Conservation (phyloP, 2,113 vertebrate species). For the Notothenia rossii region DNA sequence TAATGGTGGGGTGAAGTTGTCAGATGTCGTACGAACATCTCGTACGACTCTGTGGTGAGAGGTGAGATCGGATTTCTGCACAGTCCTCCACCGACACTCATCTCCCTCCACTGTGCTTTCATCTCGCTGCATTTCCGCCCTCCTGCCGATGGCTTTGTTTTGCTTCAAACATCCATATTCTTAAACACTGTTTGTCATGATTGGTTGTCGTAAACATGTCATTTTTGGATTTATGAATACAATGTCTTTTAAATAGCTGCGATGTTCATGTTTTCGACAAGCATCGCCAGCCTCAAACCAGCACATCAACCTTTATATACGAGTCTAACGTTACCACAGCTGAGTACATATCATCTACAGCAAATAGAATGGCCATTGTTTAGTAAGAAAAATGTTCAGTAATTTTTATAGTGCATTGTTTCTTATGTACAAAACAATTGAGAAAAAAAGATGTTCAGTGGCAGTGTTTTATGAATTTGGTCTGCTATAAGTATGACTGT, state of each 20-base stretch:
- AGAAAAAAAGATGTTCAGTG: slow-evolving; percentile 74
- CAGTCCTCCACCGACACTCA: slow-evolving; percentile 49
- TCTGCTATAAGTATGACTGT: slow-evolving; percentile 85
- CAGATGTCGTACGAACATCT: slow-evolving; percentile 7
- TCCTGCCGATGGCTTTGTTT: slow-evolving; percentile 67
- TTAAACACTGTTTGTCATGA: slow-evolving; percentile 63
- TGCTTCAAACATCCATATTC: slow-evolving; percentile 63
- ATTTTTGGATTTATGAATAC: slow-evolving; percentile 28
- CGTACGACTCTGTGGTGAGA: slow-evolving; percentile 12
- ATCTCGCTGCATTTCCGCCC: slow-evolving; percentile 46
- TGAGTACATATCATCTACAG: slow-evolving; percentile 70
- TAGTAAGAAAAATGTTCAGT: slow-evolving; percentile 63
- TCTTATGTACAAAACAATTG: slow-evolving; percentile 76
- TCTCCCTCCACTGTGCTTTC: slow-evolving; percentile 25
- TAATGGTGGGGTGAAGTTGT: slow-evolving; percentile 32
- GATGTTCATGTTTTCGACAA: slow-evolving; percentile 43
- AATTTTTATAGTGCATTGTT: slow-evolving; percentile 79
- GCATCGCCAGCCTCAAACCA: slow-evolving; percentile 64
- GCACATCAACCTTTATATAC: slow-evolving; percentile 65
- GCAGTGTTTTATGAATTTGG: slow-evolving; percentile 85
- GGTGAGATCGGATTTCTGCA: slow-evolving; percentile 31
- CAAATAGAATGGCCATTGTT: slow-evolving; percentile 69
- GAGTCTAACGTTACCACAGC: slow-evolving; percentile 53
- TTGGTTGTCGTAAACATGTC: slow-evolving; percentile 26
- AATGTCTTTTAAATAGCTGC: slow-evolving; percentile 48